A percentile compares a stretch with the other conserved stretches of the same genome.
Evolutionary conservation across 2,888 invertebrate genomes (phyloP).

Genomic region (Scaptomyza cyrtandrae): DNA sequence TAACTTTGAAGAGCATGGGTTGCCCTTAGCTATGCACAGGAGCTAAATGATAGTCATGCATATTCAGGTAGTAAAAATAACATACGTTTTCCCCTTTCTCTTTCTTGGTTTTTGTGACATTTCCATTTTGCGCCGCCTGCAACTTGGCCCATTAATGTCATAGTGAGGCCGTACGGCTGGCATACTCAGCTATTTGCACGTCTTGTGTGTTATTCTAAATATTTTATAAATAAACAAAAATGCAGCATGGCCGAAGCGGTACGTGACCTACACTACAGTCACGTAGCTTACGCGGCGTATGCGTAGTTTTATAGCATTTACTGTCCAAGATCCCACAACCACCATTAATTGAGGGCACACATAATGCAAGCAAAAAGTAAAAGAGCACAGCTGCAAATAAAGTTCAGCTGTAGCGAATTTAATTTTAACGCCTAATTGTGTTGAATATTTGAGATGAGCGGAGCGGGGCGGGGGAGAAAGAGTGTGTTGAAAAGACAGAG

Average conservation of each 20-base stretch:
- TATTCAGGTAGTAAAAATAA: slow-evolving; percentile 29
- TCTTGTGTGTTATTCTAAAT: slow-evolving; percentile 73
- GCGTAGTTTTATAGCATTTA: slow-evolving; percentile 50
- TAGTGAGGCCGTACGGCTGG: slow-evolving; percentile 20
- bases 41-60: slow-evolving; percentile 30
- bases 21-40: slow-evolving; percentile 13
- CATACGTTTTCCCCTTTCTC: slow-evolving; percentile 5
- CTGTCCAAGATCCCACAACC: slow-evolving; percentile 24
- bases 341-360: slow-evolving; percentile 45
- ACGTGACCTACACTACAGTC: slow-evolving; percentile 56
- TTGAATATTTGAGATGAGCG: slow-evolving; percentile 15
- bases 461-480: not conserved
- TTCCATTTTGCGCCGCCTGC: not conserved
- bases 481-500: no score
- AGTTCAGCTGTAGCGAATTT: slow-evolving; percentile 29
- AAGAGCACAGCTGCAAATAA: not conserved
- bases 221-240: slow-evolving; percentile 75
- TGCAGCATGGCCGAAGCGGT: slow-evolving; percentile 38
- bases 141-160: slow-evolving; percentile 55
- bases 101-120: not conserved
- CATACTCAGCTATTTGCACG: slow-evolving; percentile 64
- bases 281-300: slow-evolving; percentile 56
- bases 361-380: not conserved
- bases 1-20: slow-evolving; percentile 14
- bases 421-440: slow-evolving; percentile 32